Evolutionary conservation across 2,888 invertebrate species (phyloP), one percentile per base, ranked within the genome.

Genomic region (Brachyopa scutellaris): DNA sequence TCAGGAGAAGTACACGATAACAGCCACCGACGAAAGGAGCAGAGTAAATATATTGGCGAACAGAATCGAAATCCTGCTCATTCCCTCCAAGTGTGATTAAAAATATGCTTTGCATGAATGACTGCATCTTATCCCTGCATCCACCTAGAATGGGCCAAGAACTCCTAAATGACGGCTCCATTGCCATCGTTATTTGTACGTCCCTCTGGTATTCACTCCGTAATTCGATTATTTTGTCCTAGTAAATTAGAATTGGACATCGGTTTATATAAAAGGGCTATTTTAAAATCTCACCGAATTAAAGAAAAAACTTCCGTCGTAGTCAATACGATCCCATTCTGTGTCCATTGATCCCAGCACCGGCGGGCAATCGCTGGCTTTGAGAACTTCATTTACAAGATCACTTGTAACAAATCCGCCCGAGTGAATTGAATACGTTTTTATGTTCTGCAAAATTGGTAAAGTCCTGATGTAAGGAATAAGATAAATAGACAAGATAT

Each of bases 341-440:
- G 85, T 87, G 70, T 88, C 88, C 86, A 88, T 87, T 7, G 89
- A 88, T 0, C 91, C 91, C 9, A 91, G 79, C 53, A 88, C 86
- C 0, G 90, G 90, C 4, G 90, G 88, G 2, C 89, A 89, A 84
- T 91, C 89, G 0, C 88, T 86, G 78, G 90, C 90, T 29, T 87
- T 88, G 2, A 91, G 85, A n/a, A 90, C 90, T 77, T 90, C 90
- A 79, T 90, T 91, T 2, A 90, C 89, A 45, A 91, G 78, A 76
- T 90, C 89, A 33, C 88, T 89, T 6, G 90, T 90, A 0, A 89
- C 88, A 2, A 85, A 57, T 1, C 90, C 90, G 11, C 90, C 90
- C 1, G 89, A 90, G 72, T 91, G 90, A 0, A 89, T 87, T 0
- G 90, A 85, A 78, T 88, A 90, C 0, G 88, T 88, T 86, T 91